Evolutionary conservation across 1,140 invertebrate genomes (phyloP).

Genomic region (Drosophila orena): DNA sequence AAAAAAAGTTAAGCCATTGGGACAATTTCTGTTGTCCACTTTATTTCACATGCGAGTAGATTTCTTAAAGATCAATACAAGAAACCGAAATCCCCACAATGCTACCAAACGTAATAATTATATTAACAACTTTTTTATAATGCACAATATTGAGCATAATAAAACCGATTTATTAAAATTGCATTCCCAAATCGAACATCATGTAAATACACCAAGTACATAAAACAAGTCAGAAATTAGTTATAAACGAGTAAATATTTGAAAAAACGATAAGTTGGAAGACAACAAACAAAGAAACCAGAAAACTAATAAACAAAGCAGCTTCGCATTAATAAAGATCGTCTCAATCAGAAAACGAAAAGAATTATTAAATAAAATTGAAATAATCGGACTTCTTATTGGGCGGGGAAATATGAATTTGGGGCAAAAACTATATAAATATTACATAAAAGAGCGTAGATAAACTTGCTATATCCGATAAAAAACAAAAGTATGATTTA

Average conservation of each 20-base stretch:
- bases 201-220: slow-evolving; percentile 69
- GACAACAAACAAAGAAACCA: slow-evolving; percentile 46
- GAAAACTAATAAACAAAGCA: slow-evolving; percentile 59
- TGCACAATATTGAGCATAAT: slow-evolving; percentile 50
- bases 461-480: neutral
- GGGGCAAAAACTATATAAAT: neutral
- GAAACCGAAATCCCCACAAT: slow-evolving; percentile 36
- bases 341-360: slow-evolving; percentile 66
- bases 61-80: slow-evolving; percentile 65
- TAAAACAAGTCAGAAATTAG: slow-evolving; percentile 40
- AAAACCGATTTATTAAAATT: slow-evolving; percentile 54
- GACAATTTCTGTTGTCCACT: slow-evolving; percentile 51
- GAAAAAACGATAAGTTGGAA: slow-evolving; percentile 32
- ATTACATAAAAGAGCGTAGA: neutral
- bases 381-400: slow-evolving; percentile 21
- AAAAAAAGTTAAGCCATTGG: slow-evolving; percentile 25
- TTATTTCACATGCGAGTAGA: slow-evolving; percentile 62
- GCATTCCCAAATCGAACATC: slow-evolving; percentile 49
- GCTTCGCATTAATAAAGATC: slow-evolving; percentile 82
- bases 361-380: slow-evolving; percentile 46
- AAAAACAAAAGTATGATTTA: neutral
- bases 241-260: slow-evolving; percentile 45
- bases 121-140: slow-evolving; percentile 42
- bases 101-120: slow-evolving; percentile 51
- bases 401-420: neutral